Evolutionary conservation across 2,888 invertebrate species (phyloP), one percentile per base, ranked within the genome.

Genomic region (Meiosimyza platycephala): DNA sequence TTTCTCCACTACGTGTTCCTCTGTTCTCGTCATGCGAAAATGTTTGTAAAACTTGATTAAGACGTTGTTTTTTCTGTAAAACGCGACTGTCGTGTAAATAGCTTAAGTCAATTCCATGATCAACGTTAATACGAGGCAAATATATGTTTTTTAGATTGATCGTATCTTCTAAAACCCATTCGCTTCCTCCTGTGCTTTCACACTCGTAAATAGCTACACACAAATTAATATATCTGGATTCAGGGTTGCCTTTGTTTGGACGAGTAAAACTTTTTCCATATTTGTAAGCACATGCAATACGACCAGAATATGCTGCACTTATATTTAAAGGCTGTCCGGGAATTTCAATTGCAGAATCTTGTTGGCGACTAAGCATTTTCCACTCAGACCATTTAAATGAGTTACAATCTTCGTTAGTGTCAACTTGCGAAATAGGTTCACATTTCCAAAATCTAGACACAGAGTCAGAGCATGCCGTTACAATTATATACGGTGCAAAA

Each of bases 181-280:
- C 94, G 54, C 94, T 93, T 73, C 95, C 98, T 65, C 97, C 99
- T 7, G 98, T 98, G 78, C 98, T 98, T 88, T 99, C 99, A 86
- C 99, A 99, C 86, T 99, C 99, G 88, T 98, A 99, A 77, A 99
- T 98, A 60, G 97, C 96, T 9, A 99, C 97, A 87, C 95, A 94
- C 1, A 96, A 89, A 85, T 96, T 96, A 33, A 96, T 95, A 85
- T 94, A 96, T 71, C 96, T 90, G 1, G 94, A 94, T 75, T 93
- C 92, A 1, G 92, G 92, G 85, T 93, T 92, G 77, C 89, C 90
- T 80, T 92, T 92, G 63, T 93, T 93, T 0, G 93, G 93, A 0
- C 95, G 89, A 0, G 95, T 95, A 85, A 96, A 96, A 13, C 95
- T 95, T 76, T 94, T 93, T 0, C 96, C 96, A 82, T 95, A 94